Evolutionary conservation across 2,113 vertebrate genomes (phyloP).

Genomic region (Corydoras sp.): DNA sequence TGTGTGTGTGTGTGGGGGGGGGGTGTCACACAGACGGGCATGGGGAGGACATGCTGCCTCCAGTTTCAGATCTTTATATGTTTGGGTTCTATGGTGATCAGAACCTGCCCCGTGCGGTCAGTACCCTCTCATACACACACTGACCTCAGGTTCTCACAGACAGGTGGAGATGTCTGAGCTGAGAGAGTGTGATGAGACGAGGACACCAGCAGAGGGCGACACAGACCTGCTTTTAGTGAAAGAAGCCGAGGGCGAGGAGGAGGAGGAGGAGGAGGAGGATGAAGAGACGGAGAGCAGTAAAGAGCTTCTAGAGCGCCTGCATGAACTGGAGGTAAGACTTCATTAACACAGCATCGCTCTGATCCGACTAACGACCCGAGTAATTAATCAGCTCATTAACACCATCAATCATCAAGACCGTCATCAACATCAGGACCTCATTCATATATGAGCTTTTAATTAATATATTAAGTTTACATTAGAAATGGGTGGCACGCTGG

Average conservation of each 20-base stretch:
- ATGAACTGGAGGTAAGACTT: constrained; percentile 44
- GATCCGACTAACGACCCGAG: background rate
- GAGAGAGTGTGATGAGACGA: constrained; percentile 44
- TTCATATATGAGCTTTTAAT: too few relatives aligned
- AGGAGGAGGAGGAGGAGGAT: constrained; percentile 17
- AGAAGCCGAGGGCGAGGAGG: constrained; percentile 33
- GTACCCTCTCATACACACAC: too few relatives aligned
- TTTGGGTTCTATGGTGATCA: too few relatives aligned
- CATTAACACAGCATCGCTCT: background rate
- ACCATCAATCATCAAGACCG: background rate
- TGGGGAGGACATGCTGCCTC: too few relatives aligned
- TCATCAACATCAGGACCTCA: too few relatives aligned
- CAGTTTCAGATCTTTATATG: too few relatives aligned
- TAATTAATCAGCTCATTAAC: background rate
- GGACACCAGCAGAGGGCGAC: constrained; percentile 46
- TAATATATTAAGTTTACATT: too few relatives aligned
- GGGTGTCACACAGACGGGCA: too few relatives aligned
- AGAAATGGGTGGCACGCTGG: too few relatives aligned
- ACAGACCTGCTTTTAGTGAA: constrained; percentile 47
- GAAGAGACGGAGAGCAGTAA: constrained; percentile 51
- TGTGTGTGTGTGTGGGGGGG: too few relatives aligned
- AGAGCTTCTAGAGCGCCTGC: constrained; percentile 70
- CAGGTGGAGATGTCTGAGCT: constrained; percentile 55
- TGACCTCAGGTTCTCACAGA: too few relatives aligned
- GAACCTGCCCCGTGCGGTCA: too few relatives aligned